These are phyloP conservation scores for Ciconia maguari DNA, from an alignment of 2,113 vertebrate genomes.

Conservation along the genomic window DNA sequence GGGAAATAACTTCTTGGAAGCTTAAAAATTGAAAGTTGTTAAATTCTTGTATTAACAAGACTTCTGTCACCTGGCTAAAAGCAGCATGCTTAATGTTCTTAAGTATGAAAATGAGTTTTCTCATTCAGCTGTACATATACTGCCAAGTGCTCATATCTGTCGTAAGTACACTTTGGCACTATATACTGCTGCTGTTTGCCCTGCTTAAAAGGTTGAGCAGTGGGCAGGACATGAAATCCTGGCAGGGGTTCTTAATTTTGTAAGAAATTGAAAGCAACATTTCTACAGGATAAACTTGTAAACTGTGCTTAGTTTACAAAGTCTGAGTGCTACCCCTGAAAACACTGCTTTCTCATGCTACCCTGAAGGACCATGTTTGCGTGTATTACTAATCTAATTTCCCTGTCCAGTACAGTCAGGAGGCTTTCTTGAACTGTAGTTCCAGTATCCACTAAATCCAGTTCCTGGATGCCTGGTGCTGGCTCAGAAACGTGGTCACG, in stretches of 20 bases:
- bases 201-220: neutral
- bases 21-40: neutral
- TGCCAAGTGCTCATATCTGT: neutral
- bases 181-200: neutral
- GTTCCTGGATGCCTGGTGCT: neutral
- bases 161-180: neutral
- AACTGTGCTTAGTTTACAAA: neutral
- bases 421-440: neutral
- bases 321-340: neutral
- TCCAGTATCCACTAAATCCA: neutral
- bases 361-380: neutral
- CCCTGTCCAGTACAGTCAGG: neutral
- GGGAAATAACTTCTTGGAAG: neutral
- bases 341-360: accelerated
- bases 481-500: accelerated
- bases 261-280: neutral
- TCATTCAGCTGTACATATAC: neutral
- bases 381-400: accelerated
- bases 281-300: neutral
- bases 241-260: neutral
- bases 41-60: neutral
- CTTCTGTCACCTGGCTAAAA: neutral
- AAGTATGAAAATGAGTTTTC: neutral
- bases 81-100: neutral
- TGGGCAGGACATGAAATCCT: neutral